These are phyloP conservation scores for Gracilinanus agilis DNA, from an alignment of 2,113 vertebrate genomes.

Conservation along the genomic window DNA sequence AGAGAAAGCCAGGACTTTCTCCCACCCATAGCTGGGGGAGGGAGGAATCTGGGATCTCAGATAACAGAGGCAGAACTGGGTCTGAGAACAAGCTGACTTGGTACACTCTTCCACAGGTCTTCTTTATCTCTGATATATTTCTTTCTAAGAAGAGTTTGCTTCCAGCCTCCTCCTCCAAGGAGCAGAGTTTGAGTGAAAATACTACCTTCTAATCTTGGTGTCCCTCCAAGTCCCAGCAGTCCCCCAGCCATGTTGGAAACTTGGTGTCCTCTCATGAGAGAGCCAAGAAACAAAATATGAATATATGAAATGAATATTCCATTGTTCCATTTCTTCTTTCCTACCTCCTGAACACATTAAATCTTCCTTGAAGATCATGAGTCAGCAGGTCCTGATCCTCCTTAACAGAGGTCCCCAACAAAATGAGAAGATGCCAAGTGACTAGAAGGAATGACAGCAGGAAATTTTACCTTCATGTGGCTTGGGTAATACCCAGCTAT, in stretches of 20 bases:
- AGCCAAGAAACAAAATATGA: background rate
- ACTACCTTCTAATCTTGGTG: conserved; percentile 86
- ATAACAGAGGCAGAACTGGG: background rate
- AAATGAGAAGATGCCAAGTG: background rate
- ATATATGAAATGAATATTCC: background rate
- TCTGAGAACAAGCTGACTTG: background rate
- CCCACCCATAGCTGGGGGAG: background rate
- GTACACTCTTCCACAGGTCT: conserved; percentile 80
- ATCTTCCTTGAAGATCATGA: background rate
- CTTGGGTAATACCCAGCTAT: background rate
- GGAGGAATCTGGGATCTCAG: background rate
- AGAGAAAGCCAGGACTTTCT: background rate
- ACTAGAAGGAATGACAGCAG: background rate
- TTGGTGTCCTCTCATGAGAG: background rate
- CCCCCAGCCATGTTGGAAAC: background rate
- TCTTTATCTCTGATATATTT: conserved; percentile 90
- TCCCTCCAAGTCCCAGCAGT: background rate
- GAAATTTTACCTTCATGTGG: background rate
- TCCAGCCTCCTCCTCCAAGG: conserved; percentile 82
- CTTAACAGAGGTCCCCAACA: background rate
- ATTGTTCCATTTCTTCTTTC: background rate
- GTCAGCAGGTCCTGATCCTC: background rate
- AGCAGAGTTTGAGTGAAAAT: conserved; percentile 87
- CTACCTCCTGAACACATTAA: background rate
- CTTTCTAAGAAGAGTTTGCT: conserved; percentile 76